These are phyloP conservation scores for Hypotaenidia philippensis DNA, from an alignment of 2,797 vertebrate species.

Conservation along the genomic window DNA sequence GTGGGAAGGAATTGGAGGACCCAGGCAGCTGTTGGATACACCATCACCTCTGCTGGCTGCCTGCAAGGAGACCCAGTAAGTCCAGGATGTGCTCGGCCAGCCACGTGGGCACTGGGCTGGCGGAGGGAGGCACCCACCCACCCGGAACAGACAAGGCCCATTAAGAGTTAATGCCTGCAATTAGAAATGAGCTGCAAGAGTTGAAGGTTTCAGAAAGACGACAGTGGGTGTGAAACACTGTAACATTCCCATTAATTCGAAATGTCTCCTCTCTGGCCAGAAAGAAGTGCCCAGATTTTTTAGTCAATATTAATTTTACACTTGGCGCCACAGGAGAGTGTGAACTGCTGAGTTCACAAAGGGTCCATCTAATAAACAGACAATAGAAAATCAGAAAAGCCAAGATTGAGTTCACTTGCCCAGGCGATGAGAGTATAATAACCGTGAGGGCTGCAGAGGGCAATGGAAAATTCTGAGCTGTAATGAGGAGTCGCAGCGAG, in stretches of 20 bases:
- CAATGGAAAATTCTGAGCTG: constrained; percentile 51
- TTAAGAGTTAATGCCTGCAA: constrained; percentile 61
- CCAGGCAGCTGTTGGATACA: neutral
- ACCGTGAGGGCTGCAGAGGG: constrained; percentile 47
- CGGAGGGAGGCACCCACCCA: neutral
- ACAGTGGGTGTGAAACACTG: constrained; percentile 60
- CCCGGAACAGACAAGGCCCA: neutral
- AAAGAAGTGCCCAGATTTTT: constrained; percentile 71
- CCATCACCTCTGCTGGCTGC: neutral
- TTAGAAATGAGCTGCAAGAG: constrained; percentile 38
- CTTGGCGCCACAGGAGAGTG: constrained; percentile 71
- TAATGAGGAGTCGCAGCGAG: constrained; percentile 31
- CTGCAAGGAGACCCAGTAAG: neutral
- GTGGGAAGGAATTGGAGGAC: neutral
- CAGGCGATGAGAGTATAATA: constrained; percentile 34
- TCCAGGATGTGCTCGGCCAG: neutral
- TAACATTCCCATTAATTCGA: constrained; percentile 66
- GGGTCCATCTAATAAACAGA: constrained; percentile 74
- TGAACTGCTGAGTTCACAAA: constrained; percentile 71
- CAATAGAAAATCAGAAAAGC: constrained; percentile 60
- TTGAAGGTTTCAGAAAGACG: constrained; percentile 45
- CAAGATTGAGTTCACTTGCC: constrained; percentile 58
- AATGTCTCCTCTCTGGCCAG: constrained; percentile 60
- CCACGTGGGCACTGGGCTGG: neutral
- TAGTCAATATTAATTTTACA: constrained; percentile 80